A percentile compares a stretch with the other conserved stretches of the same genome.
These are phyloP conservation scores for Danaus melanippus DNA, from an alignment of 1,140 invertebrate species.

Conservation along the genomic window DNA sequence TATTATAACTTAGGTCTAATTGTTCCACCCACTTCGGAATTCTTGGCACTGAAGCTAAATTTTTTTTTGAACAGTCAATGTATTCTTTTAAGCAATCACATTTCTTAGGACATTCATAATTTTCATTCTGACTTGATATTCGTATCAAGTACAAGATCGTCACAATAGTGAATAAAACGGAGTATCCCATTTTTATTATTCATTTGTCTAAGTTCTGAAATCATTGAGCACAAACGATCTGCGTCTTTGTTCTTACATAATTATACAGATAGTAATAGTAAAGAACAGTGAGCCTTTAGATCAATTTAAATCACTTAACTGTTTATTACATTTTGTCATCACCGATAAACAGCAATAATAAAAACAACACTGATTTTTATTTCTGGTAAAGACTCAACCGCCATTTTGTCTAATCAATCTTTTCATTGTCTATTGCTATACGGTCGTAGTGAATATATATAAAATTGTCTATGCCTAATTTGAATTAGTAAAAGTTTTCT, in stretches of 20 bases:
- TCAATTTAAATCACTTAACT: conserved; percentile 35
- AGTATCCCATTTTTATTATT: conserved; percentile 61
- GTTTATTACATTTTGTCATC: conserved; percentile 41
- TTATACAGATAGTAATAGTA: conserved; percentile 24
- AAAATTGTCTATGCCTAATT: neutral
- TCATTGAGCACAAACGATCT: conserved; percentile 44
- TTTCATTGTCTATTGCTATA: conserved; percentile 9
- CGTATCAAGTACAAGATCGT: conserved; percentile 42
- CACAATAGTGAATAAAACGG: conserved; percentile 54
- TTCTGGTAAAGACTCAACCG: conserved; percentile 42
- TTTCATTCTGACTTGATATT: conserved; percentile 53
- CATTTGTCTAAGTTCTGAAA: conserved; percentile 50
- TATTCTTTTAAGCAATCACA: conserved; percentile 74
- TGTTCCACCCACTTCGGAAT: conserved; percentile 75
- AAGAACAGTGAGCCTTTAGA: conserved; percentile 2
- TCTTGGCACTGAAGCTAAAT: conserved; percentile 72
- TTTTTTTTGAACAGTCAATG: conserved; percentile 75
- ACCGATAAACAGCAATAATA: conserved; percentile 24
- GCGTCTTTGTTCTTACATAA: conserved; percentile 60
- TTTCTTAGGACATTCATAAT: conserved; percentile 71
- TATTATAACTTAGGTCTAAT: conserved; percentile 73
- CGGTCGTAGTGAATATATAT: neutral
- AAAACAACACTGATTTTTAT: conserved; percentile 53
- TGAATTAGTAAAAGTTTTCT: neutral
- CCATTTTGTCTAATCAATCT: conserved; percentile 54